These are phyloP conservation scores for Taphrorychus bicolor DNA, from an alignment of 2,888 invertebrate genomes.

Conservation along the genomic window DNA sequence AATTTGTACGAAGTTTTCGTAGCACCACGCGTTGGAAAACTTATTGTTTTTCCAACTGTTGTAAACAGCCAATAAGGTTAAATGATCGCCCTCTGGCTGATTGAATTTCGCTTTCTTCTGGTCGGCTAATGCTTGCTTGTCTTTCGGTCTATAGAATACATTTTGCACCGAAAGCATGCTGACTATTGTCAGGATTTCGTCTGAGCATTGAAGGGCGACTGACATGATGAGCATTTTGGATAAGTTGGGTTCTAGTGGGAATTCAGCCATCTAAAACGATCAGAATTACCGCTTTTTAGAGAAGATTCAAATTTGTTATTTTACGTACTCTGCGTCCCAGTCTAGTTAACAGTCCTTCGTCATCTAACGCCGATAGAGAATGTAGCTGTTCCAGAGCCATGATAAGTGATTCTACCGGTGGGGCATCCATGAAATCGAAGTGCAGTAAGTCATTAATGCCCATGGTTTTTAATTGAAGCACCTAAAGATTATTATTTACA, in stretches of 20 bases:
- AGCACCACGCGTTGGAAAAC: slow-evolving; percentile 99
- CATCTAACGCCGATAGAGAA: slow-evolving; percentile 95
- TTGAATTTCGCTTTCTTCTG: slow-evolving; percentile 99
- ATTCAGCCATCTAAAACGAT: slow-evolving; percentile 89
- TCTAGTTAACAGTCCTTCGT: slow-evolving; percentile 86
- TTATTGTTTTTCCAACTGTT: slow-evolving; percentile 99
- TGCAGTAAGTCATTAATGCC: slow-evolving; percentile 98
- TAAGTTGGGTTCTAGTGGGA: slow-evolving; percentile 96
- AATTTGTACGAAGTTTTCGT: slow-evolving; percentile 98
- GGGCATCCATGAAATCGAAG: slow-evolving; percentile 99
- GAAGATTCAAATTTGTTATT: too few relatives aligned
- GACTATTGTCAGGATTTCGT: slow-evolving; percentile 97
- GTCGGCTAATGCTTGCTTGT: slow-evolving; percentile 96
- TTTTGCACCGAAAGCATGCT: slow-evolving; percentile 99
- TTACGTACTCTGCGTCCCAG: slow-evolving; percentile 73
- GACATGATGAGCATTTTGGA: slow-evolving; percentile 99
- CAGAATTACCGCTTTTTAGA: too few relatives aligned
- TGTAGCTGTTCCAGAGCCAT: slow-evolving; percentile 98
- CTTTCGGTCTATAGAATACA: slow-evolving; percentile 95
- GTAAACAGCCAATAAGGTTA: slow-evolving; percentile 96
- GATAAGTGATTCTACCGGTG: slow-evolving; percentile 96
- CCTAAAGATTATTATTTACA: slow-evolving; percentile 5
- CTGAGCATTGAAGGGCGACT: slow-evolving; percentile 95
- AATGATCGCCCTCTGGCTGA: slow-evolving; percentile 97
- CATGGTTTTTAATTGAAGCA: slow-evolving; percentile 97